A percentile compares a stretch with the other conserved stretches of the same genome.
These are phyloP conservation scores for Fulmarus glacialis DNA, from an alignment of 2,113 vertebrate species.

Conservation along the genomic window DNA sequence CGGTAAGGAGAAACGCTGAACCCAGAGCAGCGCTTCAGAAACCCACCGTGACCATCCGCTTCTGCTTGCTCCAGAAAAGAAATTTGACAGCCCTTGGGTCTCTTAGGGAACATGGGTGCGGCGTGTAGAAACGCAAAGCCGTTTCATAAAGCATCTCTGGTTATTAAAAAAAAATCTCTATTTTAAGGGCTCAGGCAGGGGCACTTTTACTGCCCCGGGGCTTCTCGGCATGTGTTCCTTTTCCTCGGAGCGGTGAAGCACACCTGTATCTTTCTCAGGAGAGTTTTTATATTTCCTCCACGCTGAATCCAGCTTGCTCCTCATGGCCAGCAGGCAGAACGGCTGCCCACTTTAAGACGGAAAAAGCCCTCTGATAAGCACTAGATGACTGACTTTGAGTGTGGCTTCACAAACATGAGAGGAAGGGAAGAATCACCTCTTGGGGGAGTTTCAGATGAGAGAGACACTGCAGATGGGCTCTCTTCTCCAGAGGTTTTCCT, in stretches of 20 bases:
- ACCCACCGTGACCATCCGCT: background rate
- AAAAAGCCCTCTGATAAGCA: background rate
- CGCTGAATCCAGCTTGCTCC: background rate
- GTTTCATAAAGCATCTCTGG: background rate
- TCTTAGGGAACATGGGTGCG: background rate
- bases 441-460: background rate
- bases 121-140: background rate
- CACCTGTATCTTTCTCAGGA: background rate
- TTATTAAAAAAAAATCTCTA: background rate
- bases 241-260: background rate
- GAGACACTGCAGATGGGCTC: background rate
- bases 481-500: background rate
- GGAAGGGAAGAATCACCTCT: background rate
- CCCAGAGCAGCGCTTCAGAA: background rate
- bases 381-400: background rate
- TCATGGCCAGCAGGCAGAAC: background rate
- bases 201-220: background rate
- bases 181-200: background rate
- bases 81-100: background rate
- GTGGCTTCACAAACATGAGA: background rate
- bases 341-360: background rate
- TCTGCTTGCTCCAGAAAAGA: background rate
- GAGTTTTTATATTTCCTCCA: background rate
- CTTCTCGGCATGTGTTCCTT: background rate
- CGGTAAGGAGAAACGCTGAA: constrained; percentile 61